Evolutionary conservation across 2,888 invertebrate genomes (phyloP).

Genomic region (Saturnia pavonia): DNA sequence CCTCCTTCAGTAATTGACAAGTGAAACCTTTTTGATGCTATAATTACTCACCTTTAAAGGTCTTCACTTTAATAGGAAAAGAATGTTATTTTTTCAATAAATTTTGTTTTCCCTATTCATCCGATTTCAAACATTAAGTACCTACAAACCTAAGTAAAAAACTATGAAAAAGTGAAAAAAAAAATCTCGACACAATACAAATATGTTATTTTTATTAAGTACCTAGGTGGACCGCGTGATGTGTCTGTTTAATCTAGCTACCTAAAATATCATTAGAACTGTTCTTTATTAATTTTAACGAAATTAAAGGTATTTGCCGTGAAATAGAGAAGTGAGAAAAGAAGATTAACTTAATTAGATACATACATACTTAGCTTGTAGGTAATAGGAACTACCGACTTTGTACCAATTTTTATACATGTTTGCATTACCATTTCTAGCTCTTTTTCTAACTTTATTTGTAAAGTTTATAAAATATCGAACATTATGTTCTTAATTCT

Average conservation of each 20-base stretch:
- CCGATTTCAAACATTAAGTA: neutral
- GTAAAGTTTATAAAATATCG: neutral
- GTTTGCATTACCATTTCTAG: neutral
- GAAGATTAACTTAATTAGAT: too few relatives aligned
- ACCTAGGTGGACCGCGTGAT: neutral
- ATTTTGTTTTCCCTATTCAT: neutral
- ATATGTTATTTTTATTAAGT: too few relatives aligned
- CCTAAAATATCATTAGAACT: neutral
- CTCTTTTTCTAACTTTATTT: neutral
- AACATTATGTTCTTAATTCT: too few relatives aligned
- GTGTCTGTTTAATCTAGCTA: neutral
- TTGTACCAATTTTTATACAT: neutral
- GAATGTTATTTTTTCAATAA: neutral
- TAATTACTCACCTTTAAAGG: constrained; percentile 10
- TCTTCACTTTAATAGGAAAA: constrained; percentile 4
- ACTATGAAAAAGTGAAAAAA: neutral
- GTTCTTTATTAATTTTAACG: neutral
- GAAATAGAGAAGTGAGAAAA: too few relatives aligned
- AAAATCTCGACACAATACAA: too few relatives aligned
- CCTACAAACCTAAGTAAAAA: neutral
- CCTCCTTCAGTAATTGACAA: constrained; percentile 1
- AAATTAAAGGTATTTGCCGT: neutral
- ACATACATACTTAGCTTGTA: too few relatives aligned
- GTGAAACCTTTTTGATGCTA: constrained; percentile 8
- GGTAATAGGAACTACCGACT: too few relatives aligned